These are phyloP conservation scores for Armadillidium nasatum DNA, from an alignment of 1,140 invertebrate genomes.

Conservation along the genomic window DNA sequence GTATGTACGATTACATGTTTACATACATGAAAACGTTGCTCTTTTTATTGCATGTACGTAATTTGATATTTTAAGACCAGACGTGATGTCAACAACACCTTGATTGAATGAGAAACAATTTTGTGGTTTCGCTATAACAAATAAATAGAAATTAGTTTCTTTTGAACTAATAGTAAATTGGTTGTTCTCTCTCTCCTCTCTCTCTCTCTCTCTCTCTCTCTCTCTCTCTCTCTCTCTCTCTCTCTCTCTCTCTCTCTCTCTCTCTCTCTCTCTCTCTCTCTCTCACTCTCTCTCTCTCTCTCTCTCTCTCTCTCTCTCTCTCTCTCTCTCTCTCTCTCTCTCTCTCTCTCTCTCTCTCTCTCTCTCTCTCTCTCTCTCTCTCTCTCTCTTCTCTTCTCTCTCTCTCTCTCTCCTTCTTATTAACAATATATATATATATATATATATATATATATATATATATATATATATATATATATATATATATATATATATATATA, in stretches of 20 bases:
- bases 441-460: too few relatives aligned
- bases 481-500: too few relatives aligned
- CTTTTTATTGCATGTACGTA: too few relatives aligned
- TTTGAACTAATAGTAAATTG: not conserved
- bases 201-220: not conserved
- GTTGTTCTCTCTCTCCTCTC: not conserved
- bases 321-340: not conserved
- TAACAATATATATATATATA: too few relatives aligned
- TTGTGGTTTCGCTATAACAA: too few relatives aligned
- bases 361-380: not conserved
- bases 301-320: not conserved
- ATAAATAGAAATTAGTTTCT: not conserved
- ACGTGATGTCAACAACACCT: too few relatives aligned
- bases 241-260: too few relatives aligned
- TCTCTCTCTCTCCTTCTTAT: constrained; percentile 1
- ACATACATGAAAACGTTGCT: too few relatives aligned
- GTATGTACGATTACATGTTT: too few relatives aligned
- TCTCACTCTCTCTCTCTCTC: not conserved
- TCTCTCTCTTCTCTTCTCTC: not conserved
- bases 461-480: too few relatives aligned
- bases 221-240: not conserved
- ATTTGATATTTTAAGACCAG: too few relatives aligned
- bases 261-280: not conserved
- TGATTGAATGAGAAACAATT: too few relatives aligned
- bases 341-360: not conserved